phyloP scores from a whole-genome alignment of 2,888 invertebrate genomes.

The Erebia ligea region DNA sequence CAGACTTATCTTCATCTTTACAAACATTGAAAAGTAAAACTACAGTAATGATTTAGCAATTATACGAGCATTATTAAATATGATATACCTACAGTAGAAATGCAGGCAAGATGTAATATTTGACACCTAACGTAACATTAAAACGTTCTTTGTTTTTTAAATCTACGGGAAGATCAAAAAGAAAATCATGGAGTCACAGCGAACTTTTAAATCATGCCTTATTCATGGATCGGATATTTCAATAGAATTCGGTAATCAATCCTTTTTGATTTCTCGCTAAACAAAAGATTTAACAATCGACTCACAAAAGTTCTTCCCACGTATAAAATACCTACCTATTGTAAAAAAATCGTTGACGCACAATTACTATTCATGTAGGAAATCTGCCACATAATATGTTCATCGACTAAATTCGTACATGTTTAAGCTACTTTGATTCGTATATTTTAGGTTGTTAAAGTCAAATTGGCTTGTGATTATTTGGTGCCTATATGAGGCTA shows the following conservation, averaged over 20 bases:
- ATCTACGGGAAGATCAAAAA: too few relatives aligned
- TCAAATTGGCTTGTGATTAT: conserved; percentile 29
- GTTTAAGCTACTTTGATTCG: conserved; percentile 27
- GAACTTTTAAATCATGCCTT: background rate
- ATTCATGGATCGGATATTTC: conserved; percentile 12
- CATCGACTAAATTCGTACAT: conserved; percentile 9
- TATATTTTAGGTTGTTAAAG: conserved; percentile 26
- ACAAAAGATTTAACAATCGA: conserved; percentile 19
- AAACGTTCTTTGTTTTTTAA: too few relatives aligned
- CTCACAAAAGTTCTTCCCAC: conserved; percentile 28
- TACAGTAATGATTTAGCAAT: too few relatives aligned
- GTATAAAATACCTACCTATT: conserved; percentile 12
- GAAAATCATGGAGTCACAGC: background rate
- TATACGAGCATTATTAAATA: too few relatives aligned
- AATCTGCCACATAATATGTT: conserved; percentile 16
- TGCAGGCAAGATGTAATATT: too few relatives aligned
- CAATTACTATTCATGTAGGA: conserved; percentile 26
- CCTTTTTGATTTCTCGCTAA: conserved; percentile 23
- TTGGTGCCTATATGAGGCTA: conserved; percentile 20
- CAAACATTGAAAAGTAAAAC: too few relatives aligned
- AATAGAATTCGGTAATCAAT: conserved; percentile 22
- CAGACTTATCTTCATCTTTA: too few relatives aligned
- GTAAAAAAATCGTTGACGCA: conserved; percentile 31
- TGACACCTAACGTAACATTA: too few relatives aligned
- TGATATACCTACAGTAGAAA: too few relatives aligned